Percentiles rank a stretch among this genome's conserved stretches.
Evolutionary conservation across 2,797 vertebrate species (phyloP).

Genomic region (Macroramphosus scolopax): DNA sequence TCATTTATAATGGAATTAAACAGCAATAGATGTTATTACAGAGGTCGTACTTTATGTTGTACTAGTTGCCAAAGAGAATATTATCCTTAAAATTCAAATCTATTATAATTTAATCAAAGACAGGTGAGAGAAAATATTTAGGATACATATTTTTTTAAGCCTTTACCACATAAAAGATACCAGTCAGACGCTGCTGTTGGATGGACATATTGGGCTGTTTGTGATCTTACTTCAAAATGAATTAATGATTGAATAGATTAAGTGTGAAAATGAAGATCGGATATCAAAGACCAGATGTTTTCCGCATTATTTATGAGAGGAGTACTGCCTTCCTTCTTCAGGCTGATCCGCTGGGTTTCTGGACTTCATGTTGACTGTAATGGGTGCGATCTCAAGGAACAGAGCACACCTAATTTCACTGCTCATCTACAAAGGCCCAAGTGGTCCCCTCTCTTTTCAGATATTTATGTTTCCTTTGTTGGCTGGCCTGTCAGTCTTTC

Average conservation of each 20-base stretch:
- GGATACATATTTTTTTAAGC: no score
- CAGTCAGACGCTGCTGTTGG: no score
- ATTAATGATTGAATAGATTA: conserved; percentile 53
- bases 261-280: conserved; percentile 40
- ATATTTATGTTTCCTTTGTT: conserved; percentile 75
- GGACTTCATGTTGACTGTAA: conserved; percentile 56
- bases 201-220: conserved; percentile 38
- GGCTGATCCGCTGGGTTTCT: conserved; percentile 59
- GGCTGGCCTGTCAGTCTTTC: conserved; percentile 73
- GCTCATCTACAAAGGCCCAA: conserved; percentile 37
- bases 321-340: conserved; percentile 44
- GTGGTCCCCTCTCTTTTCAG: conserved; percentile 48
- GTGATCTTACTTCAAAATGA: conserved; percentile 35
- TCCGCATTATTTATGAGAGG: conserved; percentile 56
- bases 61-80: conserved; percentile 4
- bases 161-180: no score
- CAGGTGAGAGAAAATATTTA: no score
- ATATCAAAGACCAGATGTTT: conserved; percentile 62
- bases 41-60: conserved; percentile 4
- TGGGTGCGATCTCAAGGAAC: conserved; percentile 42
- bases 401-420: conserved; percentile 47
- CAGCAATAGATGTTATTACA: conserved; percentile 4
- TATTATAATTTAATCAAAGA: no score
- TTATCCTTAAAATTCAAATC: no score
- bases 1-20: conserved; percentile 1